Evolutionary conservation across 2,113 vertebrate genomes (phyloP).

Genomic region (Mandrillus leucophaeus): DNA sequence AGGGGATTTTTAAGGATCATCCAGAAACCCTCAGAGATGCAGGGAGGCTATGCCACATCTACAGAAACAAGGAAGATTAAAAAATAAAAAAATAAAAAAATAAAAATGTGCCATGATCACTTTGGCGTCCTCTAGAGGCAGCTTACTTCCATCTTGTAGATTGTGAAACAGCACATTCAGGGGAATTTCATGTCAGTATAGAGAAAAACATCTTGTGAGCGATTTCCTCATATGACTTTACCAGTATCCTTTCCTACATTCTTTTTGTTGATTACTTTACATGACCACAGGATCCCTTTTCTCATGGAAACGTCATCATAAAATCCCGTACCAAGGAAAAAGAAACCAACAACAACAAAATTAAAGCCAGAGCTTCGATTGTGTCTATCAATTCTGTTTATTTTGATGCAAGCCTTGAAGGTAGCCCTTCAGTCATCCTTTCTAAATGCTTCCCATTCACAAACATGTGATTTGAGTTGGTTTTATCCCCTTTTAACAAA

Average conservation of each 20-base stretch:
- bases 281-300: slow-evolving; percentile 72
- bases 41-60: background rate
- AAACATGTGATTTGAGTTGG: slow-evolving; percentile 41
- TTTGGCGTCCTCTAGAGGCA: slow-evolving; percentile 61
- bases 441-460: background rate
- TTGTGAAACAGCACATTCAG: background rate
- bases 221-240: slow-evolving; percentile 69
- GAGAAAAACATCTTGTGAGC: slow-evolving; percentile 66
- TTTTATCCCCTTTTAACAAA: background rate
- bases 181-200: background rate
- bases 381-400: slow-evolving; percentile 70
- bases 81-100: background rate
- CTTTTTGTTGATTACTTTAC: slow-evolving; percentile 75
- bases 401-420: slow-evolving; percentile 59
- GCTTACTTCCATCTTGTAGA: background rate
- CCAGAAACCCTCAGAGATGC: slow-evolving; percentile 41
- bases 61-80: background rate
- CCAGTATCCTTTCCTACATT: slow-evolving; percentile 68
- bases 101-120: background rate
- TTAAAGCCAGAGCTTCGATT: slow-evolving; percentile 70
- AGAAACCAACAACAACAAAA: slow-evolving; percentile 60
- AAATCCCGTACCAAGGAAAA: slow-evolving; percentile 46
- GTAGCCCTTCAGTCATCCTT: slow-evolving; percentile 8
- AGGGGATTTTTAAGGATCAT: slow-evolving; percentile 45
- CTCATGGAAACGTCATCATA: slow-evolving; percentile 79